Evolutionary conservation across 2,113 vertebrate species (phyloP).

Genomic region (Dendropsophus ebraccatus): DNA sequence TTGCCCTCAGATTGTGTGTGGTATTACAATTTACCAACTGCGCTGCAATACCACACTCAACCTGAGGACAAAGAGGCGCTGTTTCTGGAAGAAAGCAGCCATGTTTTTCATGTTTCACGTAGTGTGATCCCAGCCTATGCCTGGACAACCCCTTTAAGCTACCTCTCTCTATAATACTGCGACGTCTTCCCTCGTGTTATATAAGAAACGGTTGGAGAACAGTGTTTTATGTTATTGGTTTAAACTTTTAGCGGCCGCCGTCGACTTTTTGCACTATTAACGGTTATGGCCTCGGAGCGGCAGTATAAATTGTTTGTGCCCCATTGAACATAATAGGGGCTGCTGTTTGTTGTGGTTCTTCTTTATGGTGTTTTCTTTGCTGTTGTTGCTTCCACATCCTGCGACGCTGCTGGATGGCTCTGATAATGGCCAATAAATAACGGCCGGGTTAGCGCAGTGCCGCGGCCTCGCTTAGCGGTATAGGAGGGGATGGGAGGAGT

Average conservation of each 20-base stretch:
- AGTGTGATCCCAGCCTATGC: no score
- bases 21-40: no score
- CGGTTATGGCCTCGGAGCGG: background rate
- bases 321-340: background rate
- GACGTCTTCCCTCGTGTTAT: no score
- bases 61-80: no score
- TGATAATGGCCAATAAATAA: slow-evolving; percentile 34
- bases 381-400: background rate
- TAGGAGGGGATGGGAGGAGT: slow-evolving; percentile 20
- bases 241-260: background rate
- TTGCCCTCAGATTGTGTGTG: no score
- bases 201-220: no score
- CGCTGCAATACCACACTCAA: no score
- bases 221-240: background rate
- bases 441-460: background rate
- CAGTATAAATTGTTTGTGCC: background rate
- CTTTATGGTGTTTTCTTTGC: background rate
- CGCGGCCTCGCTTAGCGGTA: background rate
- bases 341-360: background rate
- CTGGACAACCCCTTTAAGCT: no score
- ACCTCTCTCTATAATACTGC: no score
- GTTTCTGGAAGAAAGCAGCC: no score
- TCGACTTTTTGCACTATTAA: background rate
- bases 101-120: no score
- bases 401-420: slow-evolving; percentile 17